phyloP scores from a whole-genome alignment of 2,888 invertebrate genomes.

The Agrochola circellaris region DNA sequence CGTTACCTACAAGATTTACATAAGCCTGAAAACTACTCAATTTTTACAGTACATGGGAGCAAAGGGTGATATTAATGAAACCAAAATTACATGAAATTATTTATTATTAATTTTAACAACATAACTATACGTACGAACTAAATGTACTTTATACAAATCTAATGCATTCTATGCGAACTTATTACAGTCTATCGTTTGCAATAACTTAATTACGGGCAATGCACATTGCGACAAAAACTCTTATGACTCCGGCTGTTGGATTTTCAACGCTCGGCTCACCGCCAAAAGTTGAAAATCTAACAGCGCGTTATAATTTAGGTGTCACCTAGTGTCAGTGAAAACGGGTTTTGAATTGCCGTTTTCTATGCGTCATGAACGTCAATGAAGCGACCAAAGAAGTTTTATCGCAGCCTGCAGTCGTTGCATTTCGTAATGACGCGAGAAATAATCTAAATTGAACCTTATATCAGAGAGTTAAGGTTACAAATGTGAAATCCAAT shows the following conservation, averaged over 20 bases:
- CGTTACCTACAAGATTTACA: background rate
- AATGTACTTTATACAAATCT: conserved; percentile 63
- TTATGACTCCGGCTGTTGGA: background rate
- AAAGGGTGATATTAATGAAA: conserved; percentile 63
- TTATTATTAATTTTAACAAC: conserved; percentile 65
- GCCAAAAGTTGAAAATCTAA: background rate
- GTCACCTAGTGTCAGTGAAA: background rate
- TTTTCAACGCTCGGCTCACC: background rate
- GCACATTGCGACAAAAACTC: conserved; percentile 3
- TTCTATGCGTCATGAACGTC: background rate
- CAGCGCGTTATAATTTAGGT: background rate
- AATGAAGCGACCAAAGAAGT: background rate
- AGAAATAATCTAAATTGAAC: conserved; percentile 14
- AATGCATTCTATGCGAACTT: conserved; percentile 67
- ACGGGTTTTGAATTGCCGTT: background rate
- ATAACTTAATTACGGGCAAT: conserved; percentile 11
- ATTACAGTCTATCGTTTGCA: conserved; percentile 61
- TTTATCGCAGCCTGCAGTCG: conserved; percentile 9
- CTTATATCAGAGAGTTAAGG: background rate
- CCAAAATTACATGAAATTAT: conserved; percentile 60
- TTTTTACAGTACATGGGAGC: conserved; percentile 44
- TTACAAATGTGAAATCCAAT: conserved; percentile 35
- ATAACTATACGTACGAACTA: conserved; percentile 54
- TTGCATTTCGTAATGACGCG: conserved; percentile 4
- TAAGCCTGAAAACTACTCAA: conserved; percentile 19